Evolutionary conservation across 2,888 invertebrate genomes (phyloP).

Genomic region (Cheilosia soror): DNA sequence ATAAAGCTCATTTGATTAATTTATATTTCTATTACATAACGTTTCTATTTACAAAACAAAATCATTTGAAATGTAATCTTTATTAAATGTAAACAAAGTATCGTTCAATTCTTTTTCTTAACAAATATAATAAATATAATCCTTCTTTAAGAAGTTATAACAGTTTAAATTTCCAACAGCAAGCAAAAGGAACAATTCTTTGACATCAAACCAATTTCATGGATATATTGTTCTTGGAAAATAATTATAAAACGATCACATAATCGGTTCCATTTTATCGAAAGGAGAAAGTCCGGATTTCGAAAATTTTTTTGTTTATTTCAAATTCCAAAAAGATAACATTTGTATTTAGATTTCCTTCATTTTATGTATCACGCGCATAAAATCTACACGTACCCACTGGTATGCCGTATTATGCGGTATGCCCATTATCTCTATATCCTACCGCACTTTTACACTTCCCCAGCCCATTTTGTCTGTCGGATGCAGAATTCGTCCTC

Average conservation of each 20-base stretch:
- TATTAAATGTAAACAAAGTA: no score
- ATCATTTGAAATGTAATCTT: no score
- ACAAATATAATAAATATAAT: no score
- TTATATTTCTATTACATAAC: no score
- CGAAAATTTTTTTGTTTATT: neutral
- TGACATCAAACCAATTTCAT: neutral
- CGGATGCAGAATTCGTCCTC: constrained; percentile 10
- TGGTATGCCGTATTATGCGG: no score
- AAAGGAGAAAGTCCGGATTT: neutral
- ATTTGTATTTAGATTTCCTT: constrained; percentile 18
- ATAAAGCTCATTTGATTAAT: no score
- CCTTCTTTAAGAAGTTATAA: neutral
- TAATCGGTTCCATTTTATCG: neutral
- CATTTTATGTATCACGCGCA: constrained; percentile 27
- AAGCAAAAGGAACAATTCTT: neutral
- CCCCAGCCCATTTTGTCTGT: no score
- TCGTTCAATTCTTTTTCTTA: no score
- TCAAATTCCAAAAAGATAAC: constrained; percentile 8
- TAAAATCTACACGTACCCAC: constrained; percentile 25
- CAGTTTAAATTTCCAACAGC: neutral
- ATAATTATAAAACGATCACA: neutral
- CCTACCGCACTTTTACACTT: neutral
- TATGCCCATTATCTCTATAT: constrained; percentile 30
- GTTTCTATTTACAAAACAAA: no score
- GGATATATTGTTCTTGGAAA: neutral